Conservation (phyloP, 2,113 vertebrate species). For the Neofelis nebulosa region DNA sequence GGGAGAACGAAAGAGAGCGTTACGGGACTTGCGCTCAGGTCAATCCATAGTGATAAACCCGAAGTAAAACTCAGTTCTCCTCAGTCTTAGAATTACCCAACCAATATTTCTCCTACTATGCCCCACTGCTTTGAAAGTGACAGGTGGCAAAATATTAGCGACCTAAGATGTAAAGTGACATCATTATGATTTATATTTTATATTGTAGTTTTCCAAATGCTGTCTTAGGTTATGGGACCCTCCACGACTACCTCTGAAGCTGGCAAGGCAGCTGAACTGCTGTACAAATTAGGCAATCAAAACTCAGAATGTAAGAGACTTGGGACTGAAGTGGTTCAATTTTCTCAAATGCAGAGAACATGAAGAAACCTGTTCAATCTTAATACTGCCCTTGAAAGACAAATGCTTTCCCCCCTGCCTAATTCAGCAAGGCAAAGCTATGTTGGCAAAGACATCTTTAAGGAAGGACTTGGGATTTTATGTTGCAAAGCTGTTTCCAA, state of each 20-base stretch:
- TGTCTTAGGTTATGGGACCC: not conserved
- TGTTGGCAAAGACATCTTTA: not conserved
- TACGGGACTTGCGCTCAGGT: not conserved
- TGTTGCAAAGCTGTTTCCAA: not conserved
- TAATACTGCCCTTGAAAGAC: not conserved
- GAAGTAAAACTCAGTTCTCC: not conserved
- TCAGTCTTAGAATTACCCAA: not conserved
- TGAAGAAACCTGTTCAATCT: not conserved
- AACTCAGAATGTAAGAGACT: not conserved
- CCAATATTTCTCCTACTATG: not conserved
- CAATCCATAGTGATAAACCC: not conserved
- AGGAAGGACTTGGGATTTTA: not conserved
- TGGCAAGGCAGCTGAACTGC: not conserved
- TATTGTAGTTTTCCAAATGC: not conserved
- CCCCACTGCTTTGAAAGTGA: not conserved
- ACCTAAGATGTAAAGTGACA: not conserved
- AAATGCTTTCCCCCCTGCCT: not conserved
- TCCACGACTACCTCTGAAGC: not conserved
- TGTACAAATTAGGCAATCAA: not conserved
- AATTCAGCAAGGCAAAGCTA: not conserved
- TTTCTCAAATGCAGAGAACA: not conserved
- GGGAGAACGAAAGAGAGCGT: not conserved
- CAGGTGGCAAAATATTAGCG: not conserved
- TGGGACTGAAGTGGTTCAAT: not conserved
- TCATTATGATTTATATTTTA: not conserved